Evolutionary conservation across 1,140 invertebrate species (phyloP), one percentile per base, ranked within the genome.

Genomic region (Calephelis nemesis): DNA sequence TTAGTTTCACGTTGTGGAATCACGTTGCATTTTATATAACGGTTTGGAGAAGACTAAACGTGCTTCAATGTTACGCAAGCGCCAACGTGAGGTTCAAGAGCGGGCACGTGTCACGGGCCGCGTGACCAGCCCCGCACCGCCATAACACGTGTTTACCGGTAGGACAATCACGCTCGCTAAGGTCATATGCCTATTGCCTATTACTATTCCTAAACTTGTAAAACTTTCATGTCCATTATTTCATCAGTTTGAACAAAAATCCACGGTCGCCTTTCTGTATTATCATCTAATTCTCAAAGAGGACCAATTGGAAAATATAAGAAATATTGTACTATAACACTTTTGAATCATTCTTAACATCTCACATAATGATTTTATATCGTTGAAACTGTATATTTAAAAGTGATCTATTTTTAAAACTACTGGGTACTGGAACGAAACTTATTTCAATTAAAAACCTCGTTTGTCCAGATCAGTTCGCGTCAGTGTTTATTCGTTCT

Each of bases 1-100:
- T 88, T 84, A 83, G 78, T 76, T 87, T 82, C 76, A 82, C 82
- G 79, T 83, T 84, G 68, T 68, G 54, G 67, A 76, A 83, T 91
- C 87, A 88, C 87, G 88, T 91, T 90, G 83, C 60, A 73, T 77
- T 88, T 90, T 88, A 87, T 87, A 88, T 91, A 89, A 91, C 83
- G 78, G 80, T 83, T 76, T 74, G 69, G 77, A 79, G 83, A 85
- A 73, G 83, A 83, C 76, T 74, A 71, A 88, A 84, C 84, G 84
- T 87, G 85, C 75, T 77, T 66, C 63, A 67, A 48, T 72, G 84
- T 91, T 89, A 84, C 87, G 88, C 83, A 91, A 90, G 78, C 72
- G 69, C 52, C 86, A 85, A 88, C 87, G 86, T 90, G 87, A 87
- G 83, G 85, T 87, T 86, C 84, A 87, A 83, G 84, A 78, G 63